Base-by-base conservation (phyloP, 2,797 vertebrate species). In the Chelon labrosus region DNA sequence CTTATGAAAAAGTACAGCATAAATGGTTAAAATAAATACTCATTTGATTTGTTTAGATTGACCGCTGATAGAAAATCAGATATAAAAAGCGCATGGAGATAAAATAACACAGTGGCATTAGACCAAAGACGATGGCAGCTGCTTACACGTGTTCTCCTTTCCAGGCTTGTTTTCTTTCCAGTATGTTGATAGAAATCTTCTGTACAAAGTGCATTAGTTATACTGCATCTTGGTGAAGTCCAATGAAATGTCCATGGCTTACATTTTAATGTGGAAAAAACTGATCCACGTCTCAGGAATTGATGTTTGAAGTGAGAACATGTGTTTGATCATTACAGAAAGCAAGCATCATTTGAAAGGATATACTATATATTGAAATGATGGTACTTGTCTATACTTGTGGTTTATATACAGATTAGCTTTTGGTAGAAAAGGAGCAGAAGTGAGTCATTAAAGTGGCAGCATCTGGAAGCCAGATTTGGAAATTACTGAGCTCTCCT, bases 21-120 rank as follows among this genome's bases (percentile, higher is more conserved):
- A 88, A 85, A 90, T 83, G 82, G 71, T 82, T 88, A 87, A 86
- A 94, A 93, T 94, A 94, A 93, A 94, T 94, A 93, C 86, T 75
- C 42, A 59, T 86, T 75, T 75, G 70, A 80, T 83, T 83, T 83
- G 70, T 86, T 85, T 71, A 44, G 57, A 66, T 22, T 59, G 65
- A 73, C 70, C 70, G 85, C 65, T 70, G 74, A 73, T 42, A 73
- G 64, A 73, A 62, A 79, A 65, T 38, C 66, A 68, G 58, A 39
- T 62, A 86, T 75, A 73, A 39, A 56, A 72, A 77, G 51, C 75
- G 47, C 35, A 20, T 9, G 25, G 44, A 70, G 64, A 74, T 53
- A 64, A 84, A 69, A 50, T 27, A 74, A 70, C 73, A 73, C 65
- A 82, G 79, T 64, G 73, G 78, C 62, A 57, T 75, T 46, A 55